Conservation (phyloP, 1,140 invertebrate genomes). For the Tetramorium parvispinum region DNA sequence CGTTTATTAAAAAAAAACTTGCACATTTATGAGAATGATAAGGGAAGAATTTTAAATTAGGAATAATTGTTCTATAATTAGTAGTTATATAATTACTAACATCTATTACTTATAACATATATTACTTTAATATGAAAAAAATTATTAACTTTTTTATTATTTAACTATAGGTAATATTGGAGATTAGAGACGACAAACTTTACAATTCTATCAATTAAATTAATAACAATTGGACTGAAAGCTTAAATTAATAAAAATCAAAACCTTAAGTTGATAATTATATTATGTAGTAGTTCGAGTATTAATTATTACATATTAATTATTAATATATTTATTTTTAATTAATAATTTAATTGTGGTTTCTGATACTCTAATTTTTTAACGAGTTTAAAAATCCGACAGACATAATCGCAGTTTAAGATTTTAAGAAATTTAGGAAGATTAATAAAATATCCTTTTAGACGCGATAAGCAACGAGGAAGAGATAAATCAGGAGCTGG, state of each 20-base stretch:
- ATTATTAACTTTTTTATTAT: not conserved
- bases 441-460: conserved; percentile 70
- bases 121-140: too few species aligned
- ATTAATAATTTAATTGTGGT: not conserved
- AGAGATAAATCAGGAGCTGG: conserved; percentile 89
- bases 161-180: not conserved
- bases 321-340: too few species aligned
- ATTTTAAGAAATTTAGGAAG: not conserved
- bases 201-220: not conserved
- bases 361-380: not conserved
- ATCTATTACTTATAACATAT: too few species aligned
- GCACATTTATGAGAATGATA: too few species aligned
- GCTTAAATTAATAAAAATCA: too few species aligned
- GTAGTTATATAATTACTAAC: too few species aligned
- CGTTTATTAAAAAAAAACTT: too few species aligned
- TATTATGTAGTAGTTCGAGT: not conserved
- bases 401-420: not conserved
- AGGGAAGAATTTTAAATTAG: too few species aligned
- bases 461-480: conserved; percentile 87
- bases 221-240: not conserved
- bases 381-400: not conserved
- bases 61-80: too few species aligned
- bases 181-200: not conserved
- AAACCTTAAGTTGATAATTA: not conserved
- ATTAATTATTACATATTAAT: too few species aligned